These are phyloP conservation scores for Rhinichthys klamathensis DNA, from an alignment of 2,113 vertebrate species.

Conservation along the genomic window DNA sequence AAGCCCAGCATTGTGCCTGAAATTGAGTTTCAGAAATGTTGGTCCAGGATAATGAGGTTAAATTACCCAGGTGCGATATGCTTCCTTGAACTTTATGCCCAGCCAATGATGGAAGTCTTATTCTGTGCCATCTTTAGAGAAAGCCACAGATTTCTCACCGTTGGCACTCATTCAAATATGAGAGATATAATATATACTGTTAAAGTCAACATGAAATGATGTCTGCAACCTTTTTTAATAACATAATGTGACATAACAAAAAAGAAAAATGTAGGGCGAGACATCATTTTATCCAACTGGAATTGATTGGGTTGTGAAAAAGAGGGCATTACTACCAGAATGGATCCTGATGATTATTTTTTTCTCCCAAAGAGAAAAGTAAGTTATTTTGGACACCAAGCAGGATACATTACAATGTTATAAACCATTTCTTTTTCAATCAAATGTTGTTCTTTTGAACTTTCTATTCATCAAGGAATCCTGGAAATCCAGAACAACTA, in stretches of 20 bases:
- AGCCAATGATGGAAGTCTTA: not conserved
- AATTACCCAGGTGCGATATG: constrained; percentile 30
- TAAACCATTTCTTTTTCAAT: no score
- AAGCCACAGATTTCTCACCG: not conserved
- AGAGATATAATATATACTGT: not conserved
- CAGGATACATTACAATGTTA: no score
- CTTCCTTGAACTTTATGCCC: not conserved
- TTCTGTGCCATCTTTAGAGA: not conserved
- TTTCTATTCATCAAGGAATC: not conserved
- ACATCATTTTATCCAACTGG: not conserved
- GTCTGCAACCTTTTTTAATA: not conserved
- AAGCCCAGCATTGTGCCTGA: constrained; percentile 39
- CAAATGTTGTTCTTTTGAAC: no score
- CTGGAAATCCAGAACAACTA: not conserved
- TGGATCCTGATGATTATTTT: not conserved
- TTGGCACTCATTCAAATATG: not conserved
- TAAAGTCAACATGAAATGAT: not conserved
- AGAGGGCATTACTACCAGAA: not conserved
- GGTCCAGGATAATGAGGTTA: constrained; percentile 18
- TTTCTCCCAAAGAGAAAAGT: no score
- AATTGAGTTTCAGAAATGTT: constrained; percentile 35
- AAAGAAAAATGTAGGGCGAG: not conserved
- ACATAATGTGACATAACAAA: not conserved
- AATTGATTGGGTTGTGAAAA: not conserved
- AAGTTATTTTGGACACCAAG: no score